Evolutionary conservation across 2,888 invertebrate genomes (phyloP).

Genomic region (Agonopterix alstromeriana): DNA sequence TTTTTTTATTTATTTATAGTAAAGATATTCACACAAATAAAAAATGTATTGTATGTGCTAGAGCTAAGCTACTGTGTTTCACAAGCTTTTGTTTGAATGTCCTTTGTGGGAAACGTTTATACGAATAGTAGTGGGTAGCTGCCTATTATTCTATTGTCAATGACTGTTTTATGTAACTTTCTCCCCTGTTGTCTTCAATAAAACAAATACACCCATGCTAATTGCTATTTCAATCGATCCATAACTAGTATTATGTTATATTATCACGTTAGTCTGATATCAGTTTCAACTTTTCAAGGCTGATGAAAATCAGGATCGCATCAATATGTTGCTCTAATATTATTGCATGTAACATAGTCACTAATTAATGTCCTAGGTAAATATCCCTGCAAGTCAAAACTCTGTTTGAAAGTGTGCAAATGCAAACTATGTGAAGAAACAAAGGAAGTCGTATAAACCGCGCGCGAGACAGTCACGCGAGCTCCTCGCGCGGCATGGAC

Average conservation of each 20-base stretch:
- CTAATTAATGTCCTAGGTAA: too few relatives aligned
- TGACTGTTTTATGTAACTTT: constrained; percentile 19
- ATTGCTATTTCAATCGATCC: too few relatives aligned
- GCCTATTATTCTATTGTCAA: constrained; percentile 17
- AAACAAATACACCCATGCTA: background rate
- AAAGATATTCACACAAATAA: background rate
- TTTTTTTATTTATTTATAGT: background rate
- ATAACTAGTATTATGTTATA: too few relatives aligned
- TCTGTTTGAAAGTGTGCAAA: constrained; percentile 23
- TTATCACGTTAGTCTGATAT: too few relatives aligned
- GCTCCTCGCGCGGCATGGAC: constrained; percentile 32
- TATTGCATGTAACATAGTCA: too few relatives aligned
- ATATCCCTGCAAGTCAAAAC: constrained; percentile 6
- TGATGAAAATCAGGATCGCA: too few relatives aligned
- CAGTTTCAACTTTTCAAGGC: too few relatives aligned
- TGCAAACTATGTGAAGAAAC: constrained; percentile 53
- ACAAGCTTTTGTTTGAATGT: constrained; percentile 16
- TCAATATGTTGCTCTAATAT: too few relatives aligned
- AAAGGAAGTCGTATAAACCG: constrained; percentile 63
- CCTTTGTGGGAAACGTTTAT: constrained; percentile 18
- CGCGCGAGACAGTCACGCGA: constrained; percentile 64
- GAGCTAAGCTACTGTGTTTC: constrained; percentile 1
- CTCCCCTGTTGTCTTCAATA: constrained; percentile 7
- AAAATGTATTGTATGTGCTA: background rate
- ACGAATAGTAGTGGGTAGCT: constrained; percentile 12